A percentile compares a stretch with the other conserved stretches of the same genome.
Evolutionary conservation across 2,113 vertebrate species (phyloP).

Genomic region (Brachionichthys hirsutus): DNA sequence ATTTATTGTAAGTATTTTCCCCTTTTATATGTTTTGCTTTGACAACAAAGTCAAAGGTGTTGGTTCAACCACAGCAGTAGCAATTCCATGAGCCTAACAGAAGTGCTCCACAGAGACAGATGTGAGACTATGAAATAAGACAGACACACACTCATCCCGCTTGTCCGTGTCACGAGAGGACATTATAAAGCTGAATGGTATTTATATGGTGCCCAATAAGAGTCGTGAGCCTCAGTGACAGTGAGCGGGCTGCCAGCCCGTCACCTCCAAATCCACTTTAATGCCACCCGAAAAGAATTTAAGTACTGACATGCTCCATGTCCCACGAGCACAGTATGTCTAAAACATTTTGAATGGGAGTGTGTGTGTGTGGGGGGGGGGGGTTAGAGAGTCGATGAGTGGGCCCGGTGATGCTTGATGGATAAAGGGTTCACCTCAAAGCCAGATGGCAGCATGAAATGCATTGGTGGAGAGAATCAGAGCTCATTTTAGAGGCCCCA

Average conservation of each 20-base stretch:
- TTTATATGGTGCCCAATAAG: constrained; percentile 12
- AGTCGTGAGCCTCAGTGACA: constrained; percentile 24
- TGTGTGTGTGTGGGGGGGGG: too few relatives aligned
- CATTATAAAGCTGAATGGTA: constrained; percentile 13
- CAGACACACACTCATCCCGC: background rate
- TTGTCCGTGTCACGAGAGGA: constrained; percentile 30
- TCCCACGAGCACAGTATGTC: constrained; percentile 7
- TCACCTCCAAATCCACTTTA: constrained; percentile 48
- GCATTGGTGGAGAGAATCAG: background rate
- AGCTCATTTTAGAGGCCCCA: constrained; percentile 10
- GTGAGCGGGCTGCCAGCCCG: constrained; percentile 21
- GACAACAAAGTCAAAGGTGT: too few relatives aligned
- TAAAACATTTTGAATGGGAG: background rate
- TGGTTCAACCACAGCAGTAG: too few relatives aligned
- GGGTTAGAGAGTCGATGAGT: constrained; percentile 1
- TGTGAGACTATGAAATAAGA: constrained; percentile 8
- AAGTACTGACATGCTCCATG: constrained; percentile 19
- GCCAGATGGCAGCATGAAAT: constrained; percentile 28
- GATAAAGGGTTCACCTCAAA: constrained; percentile 10
- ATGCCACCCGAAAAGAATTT: constrained; percentile 37
- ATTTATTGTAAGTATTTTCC: too few relatives aligned
- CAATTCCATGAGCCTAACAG: background rate
- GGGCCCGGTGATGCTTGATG: background rate
- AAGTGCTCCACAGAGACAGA: background rate
- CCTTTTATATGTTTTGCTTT: too few relatives aligned